Evolutionary conservation across 1,140 invertebrate genomes (phyloP).

Genomic region (Luehdorfia chinensis): DNA sequence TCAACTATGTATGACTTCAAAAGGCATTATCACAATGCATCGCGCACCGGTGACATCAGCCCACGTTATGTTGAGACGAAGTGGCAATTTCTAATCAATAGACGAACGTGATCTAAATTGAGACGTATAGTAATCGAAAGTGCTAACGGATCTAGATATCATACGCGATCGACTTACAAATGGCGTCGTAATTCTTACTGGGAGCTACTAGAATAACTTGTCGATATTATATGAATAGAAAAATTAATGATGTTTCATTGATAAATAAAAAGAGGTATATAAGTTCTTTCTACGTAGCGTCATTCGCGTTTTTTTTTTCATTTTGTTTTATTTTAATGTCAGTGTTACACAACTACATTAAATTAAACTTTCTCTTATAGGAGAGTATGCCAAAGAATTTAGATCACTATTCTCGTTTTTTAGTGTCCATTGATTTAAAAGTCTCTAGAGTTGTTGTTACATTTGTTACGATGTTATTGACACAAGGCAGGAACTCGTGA

Average conservation of each 20-base stretch:
- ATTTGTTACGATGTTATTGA: too few relatives aligned
- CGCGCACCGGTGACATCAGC: slow-evolving; percentile 48
- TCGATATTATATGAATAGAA: not conserved
- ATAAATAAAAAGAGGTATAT: too few relatives aligned
- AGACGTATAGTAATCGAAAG: slow-evolving; percentile 47
- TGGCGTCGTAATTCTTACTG: not conserved
- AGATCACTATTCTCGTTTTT: slow-evolving; percentile 3
- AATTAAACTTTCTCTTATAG: slow-evolving; percentile 6
- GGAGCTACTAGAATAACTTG: not conserved
- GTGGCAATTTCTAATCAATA: slow-evolving; percentile 63
- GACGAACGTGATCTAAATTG: slow-evolving; percentile 46
- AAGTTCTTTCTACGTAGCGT: too few relatives aligned
- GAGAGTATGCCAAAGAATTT: slow-evolving; percentile 9
- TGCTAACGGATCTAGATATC: slow-evolving; percentile 44
- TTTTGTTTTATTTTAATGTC: not conserved
- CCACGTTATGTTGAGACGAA: slow-evolving; percentile 30
- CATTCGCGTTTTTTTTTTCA: not conserved
- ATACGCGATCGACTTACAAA: slow-evolving; percentile 27
- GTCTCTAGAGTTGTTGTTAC: slow-evolving; percentile 2
- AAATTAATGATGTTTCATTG: too few relatives aligned
- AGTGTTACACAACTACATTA: slow-evolving; percentile 8
- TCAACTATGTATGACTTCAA: slow-evolving; percentile 1
- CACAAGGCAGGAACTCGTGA: too few relatives aligned
- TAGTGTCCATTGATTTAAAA: not conserved
- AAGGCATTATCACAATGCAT: slow-evolving; percentile 19